Percentiles rank a stretch among this genome's conserved stretches.
Evolutionary conservation across 2,888 invertebrate genomes (phyloP).

Genomic region (Cosmopolites sordidus): DNA sequence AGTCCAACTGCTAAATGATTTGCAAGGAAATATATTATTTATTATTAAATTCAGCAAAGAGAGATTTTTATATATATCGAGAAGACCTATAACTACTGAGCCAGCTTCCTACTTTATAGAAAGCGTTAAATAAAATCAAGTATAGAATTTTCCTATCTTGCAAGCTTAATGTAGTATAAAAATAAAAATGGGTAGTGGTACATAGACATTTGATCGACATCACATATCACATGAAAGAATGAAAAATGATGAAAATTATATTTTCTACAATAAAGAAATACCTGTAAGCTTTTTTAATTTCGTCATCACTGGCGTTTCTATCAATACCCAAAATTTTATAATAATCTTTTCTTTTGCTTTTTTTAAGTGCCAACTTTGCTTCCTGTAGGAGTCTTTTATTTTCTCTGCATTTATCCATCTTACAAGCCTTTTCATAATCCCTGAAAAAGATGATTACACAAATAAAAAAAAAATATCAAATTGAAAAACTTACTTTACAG

Average conservation of each 20-base stretch:
- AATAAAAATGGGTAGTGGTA: too few species aligned
- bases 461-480: background rate
- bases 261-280: background rate
- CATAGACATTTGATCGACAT: too few species aligned
- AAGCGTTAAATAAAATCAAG: too few species aligned
- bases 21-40: too few species aligned
- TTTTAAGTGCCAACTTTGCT: conserved; percentile 84
- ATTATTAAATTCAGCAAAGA: too few species aligned
- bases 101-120: too few species aligned
- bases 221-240: too few species aligned
- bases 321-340: conserved; percentile 89
- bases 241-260: background rate
- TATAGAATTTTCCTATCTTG: too few species aligned
- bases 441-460: conserved; percentile 39
- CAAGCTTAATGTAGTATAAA: too few species aligned
- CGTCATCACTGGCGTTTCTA: conserved; percentile 79
- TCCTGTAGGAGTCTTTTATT: conserved; percentile 77
- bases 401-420: conserved; percentile 77
- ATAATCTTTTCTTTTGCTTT: conserved; percentile 92
- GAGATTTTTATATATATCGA: too few species aligned
- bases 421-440: conserved; percentile 83
- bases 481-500: conserved; percentile 52
- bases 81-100: too few species aligned
- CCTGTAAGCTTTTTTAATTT: conserved; percentile 90
- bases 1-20: too few species aligned